Base-by-base conservation (phyloP, 1,140 invertebrate species). In the Tribolium castaneum region DNA sequence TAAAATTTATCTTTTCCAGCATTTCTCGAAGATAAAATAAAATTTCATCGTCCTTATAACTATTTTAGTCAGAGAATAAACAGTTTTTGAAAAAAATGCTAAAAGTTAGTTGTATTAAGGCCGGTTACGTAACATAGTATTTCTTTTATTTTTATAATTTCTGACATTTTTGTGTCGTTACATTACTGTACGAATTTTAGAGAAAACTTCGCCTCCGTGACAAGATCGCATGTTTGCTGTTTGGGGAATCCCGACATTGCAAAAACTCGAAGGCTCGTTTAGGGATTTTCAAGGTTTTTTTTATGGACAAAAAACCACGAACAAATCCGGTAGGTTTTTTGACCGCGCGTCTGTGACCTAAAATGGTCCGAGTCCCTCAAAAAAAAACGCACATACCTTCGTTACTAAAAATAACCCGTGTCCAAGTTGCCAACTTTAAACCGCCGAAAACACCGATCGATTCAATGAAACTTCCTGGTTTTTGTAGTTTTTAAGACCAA, bases 171-270 rank as follows among this genome's bases (percentile, higher is more conserved):
- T 19, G 16, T 19, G 16, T 19, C 16, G 16, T 19, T 19, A 19
- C 16, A 19, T 19, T 19, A 19, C 16, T 19, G 16, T 19, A 19
- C 16, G n/a, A 19, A 19, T 19, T 19, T 19, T 19, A 19, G 16
- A 1, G 16, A 19, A 19, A 19, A 19, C 16, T 19, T 19, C 16
- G 2, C 16, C 16, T 19, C 16, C 16, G 16, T 19, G 16, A 19
- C 16, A 2, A 19, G 16, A 19, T 19, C 16, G 16, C 16, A 19
- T 19, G 16, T 19, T 19, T 19, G 16, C 16, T 19, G 16, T 19
- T 19, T 19, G 16, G 52, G 78, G 75, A 80, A 80, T 77, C 73
- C 78, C 78, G 70, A 49, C 56, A 49, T 50, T 76, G 45, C 66
- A 70, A 76, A 76, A 70, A 71, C 76, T n/a, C n/a, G n/a, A n/a